Evolutionary conservation across 2,888 invertebrate species (phyloP).

Genomic region (Sericinus montela): DNA sequence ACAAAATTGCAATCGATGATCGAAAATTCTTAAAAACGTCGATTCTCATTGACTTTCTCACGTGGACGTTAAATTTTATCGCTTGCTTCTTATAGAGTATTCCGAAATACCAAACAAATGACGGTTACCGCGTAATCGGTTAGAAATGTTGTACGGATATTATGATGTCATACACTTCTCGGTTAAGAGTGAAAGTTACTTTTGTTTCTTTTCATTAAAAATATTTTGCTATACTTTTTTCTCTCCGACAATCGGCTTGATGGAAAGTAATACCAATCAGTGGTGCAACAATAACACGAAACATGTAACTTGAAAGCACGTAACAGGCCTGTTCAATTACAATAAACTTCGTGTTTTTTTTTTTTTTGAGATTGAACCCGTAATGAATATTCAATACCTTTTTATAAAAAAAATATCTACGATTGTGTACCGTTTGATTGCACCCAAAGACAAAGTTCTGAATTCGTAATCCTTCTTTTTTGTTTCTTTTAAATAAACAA

Average conservation of each 20-base stretch:
- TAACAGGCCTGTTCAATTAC: not conserved
- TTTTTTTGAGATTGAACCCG: no score
- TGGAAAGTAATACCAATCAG: constrained; percentile 12
- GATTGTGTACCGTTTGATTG: no score
- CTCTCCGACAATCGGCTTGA: constrained; percentile 2
- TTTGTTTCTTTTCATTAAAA: constrained; percentile 15
- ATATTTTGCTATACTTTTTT: constrained; percentile 14
- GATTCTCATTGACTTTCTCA: constrained; percentile 12
- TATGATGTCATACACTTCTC: constrained; percentile 20
- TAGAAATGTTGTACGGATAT: constrained; percentile 18
- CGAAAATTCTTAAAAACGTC: not conserved
- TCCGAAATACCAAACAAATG: constrained; percentile 17
- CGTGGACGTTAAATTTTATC: constrained; percentile 14
- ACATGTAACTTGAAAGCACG: not conserved
- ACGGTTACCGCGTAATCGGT: constrained; percentile 17
- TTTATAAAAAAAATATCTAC: no score
- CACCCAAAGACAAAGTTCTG: no score
- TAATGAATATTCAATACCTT: no score
- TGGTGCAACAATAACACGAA: constrained; percentile 1
- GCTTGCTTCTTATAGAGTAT: not conserved
- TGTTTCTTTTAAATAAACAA: no score
- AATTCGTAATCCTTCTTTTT: no score
- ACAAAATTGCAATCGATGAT: not conserved
- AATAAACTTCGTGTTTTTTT: not conserved
- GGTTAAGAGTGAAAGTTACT: constrained; percentile 16